Base-by-base conservation (phyloP, 2,797 vertebrate genomes). In the Anabacerthia variegaticeps region DNA sequence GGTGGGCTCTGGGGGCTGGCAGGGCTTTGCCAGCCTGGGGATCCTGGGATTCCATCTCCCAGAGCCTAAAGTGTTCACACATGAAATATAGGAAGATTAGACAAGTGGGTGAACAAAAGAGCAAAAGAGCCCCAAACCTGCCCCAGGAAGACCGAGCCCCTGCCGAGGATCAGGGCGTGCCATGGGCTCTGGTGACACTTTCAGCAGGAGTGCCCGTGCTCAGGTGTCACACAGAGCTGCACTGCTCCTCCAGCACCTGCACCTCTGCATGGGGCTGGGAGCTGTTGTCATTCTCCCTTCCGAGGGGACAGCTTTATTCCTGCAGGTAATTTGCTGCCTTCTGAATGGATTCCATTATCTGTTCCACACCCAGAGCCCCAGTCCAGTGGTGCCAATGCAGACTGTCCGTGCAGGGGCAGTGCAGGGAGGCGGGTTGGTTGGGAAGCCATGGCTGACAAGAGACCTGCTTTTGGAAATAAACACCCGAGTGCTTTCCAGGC, bases 341-440 rank as follows among this genome's bases (percentile, higher is more conserved):
- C 7, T 34, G 61, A 18, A 5, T 26, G 59, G 21, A 8, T 24
- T 14, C 59, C 7, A 3, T 6, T 5, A 5, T 16, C n/a, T 32
- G 22, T 51, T 24, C 15, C 51, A 2, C 1, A 0, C 39, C 39
- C 65, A 21, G 39, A 24, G 44, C 23, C 43, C 58, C 20, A 59
- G 75, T 4, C 7, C 44, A 11, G 1, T 0, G 19, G 27, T 23
- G 18, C 46, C 20, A 37, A 39, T 9, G 37, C 16, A 6, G 43
- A 21, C 48, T 4, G 9, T 32, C 2, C 23, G 3, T 5, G 19
- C 3, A 7, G 30, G 34, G 27, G 1, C 0, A 27, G 23, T 0
- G 8, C 34, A 36, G 48, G 26, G 14, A 12, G 7, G 1, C 3
- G 27, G 14, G 7, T 3, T 54, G 21, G 26, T 36, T 74, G 2